A percentile compares a stretch with the other conserved stretches of the same genome.
These are phyloP conservation scores for Aradophagus sp. DNA, from an alignment of 1,140 invertebrate species.

Conservation along the genomic window DNA sequence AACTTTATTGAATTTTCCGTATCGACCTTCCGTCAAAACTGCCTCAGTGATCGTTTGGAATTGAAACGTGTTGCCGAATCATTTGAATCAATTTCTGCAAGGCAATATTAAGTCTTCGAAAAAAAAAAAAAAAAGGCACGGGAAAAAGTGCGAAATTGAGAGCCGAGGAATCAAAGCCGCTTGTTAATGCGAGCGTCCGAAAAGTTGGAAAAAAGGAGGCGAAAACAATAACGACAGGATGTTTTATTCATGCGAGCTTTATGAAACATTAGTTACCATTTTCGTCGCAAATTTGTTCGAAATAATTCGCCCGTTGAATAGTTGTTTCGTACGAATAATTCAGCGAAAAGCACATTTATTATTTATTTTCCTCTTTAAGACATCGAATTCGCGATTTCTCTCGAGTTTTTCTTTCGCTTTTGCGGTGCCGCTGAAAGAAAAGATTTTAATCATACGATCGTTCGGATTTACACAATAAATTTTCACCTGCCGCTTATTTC, in stretches of 20 bases:
- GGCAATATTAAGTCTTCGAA: not conserved
- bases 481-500: slow-evolving; percentile 33
- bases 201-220: slow-evolving; percentile 6
- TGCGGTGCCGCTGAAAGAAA: slow-evolving; percentile 14
- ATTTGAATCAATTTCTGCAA: no score
- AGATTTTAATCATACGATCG: slow-evolving; percentile 42
- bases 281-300: slow-evolving; percentile 24
- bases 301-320: slow-evolving; percentile 11
- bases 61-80: no score
- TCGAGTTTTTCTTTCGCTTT: no score
- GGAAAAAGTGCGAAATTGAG: not conserved
- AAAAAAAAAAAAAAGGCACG: no score
- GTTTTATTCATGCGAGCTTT: slow-evolving; percentile 20
- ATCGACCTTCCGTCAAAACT: no score
- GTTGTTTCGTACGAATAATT: slow-evolving; percentile 11
- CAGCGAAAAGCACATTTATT: slow-evolving; percentile 20
- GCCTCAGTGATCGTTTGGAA: no score
- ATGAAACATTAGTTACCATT: slow-evolving; percentile 24
- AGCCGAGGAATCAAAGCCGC: not conserved
- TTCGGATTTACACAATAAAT: slow-evolving; percentile 38
- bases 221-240: slow-evolving; percentile 16
- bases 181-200: slow-evolving; percentile 3
- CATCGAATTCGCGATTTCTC: slow-evolving; percentile 22
- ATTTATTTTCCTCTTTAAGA: slow-evolving; percentile 21
- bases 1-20: no score